These are phyloP conservation scores for Sebastes steindachneri DNA, from an alignment of 2,797 vertebrate species.

Conservation along the genomic window DNA sequence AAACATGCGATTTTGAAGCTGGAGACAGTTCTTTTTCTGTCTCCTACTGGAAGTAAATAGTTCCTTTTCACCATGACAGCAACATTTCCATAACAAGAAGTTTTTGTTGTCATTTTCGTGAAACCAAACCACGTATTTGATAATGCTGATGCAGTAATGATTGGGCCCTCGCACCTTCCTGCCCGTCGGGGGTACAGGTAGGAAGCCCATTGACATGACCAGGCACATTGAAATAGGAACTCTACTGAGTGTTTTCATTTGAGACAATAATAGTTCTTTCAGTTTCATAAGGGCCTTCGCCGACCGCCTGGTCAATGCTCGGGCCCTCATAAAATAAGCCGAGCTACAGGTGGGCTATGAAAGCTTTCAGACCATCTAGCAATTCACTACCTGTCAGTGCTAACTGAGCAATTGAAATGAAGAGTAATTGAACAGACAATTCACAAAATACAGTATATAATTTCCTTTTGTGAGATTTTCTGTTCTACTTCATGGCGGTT, in stretches of 20 bases:
- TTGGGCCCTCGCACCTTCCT: background rate
- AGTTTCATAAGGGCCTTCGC: background rate
- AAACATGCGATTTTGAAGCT: background rate
- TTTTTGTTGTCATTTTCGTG: background rate
- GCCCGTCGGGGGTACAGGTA: rapidly evolving
- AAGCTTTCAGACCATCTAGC: background rate
- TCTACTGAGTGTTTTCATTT: background rate
- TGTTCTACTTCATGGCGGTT: background rate
- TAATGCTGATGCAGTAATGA: background rate
- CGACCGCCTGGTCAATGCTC: background rate
- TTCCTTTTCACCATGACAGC: background rate
- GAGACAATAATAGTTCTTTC: background rate
- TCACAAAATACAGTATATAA: background rate
- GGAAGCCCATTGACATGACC: rapidly evolving
- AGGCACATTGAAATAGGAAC: too few species aligned
- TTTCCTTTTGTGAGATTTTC: background rate
- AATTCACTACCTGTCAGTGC: background rate
- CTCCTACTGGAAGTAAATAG: background rate
- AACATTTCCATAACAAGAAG: background rate
- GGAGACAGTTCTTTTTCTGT: background rate
- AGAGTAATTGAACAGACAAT: background rate
- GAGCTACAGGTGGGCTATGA: background rate
- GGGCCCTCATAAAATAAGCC: background rate
- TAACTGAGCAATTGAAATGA: background rate
- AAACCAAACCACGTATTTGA: background rate